Conservation (phyloP, 2,797 vertebrate species). For the Clarias fuscus region DNA sequence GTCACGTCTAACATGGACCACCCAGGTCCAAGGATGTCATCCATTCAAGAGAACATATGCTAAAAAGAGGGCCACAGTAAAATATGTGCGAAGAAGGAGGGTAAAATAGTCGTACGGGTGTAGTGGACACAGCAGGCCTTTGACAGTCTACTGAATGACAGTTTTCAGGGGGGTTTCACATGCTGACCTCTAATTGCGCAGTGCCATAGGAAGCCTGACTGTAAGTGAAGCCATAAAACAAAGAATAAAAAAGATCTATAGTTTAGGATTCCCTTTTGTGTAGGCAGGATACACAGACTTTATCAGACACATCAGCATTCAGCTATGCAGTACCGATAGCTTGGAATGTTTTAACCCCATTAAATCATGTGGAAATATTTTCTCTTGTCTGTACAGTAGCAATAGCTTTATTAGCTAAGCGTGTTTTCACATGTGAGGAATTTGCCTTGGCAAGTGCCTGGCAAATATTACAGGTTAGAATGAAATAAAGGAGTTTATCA, state of each 20-base stretch:
- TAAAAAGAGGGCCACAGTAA: slow-evolving; percentile 47
- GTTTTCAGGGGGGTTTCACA: slow-evolving; percentile 51
- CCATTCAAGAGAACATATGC: slow-evolving; percentile 56
- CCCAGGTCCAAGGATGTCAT: slow-evolving; percentile 64
- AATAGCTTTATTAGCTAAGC: slow-evolving; percentile 34
- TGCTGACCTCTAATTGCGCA: slow-evolving; percentile 59
- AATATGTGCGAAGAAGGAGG: slow-evolving; percentile 60
- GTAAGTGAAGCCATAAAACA: slow-evolving; percentile 58
- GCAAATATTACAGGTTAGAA: slow-evolving; percentile 5
- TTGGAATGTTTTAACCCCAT: slow-evolving; percentile 41
- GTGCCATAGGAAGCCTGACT: slow-evolving; percentile 51
- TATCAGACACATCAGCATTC: slow-evolving; percentile 43
- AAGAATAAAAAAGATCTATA: slow-evolving; percentile 42
- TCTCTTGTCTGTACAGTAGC: slow-evolving; percentile 15
- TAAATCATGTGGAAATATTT: slow-evolving; percentile 50
- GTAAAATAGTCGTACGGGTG: slow-evolving; percentile 65
- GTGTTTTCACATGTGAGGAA: slow-evolving; percentile 29
- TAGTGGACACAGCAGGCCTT: slow-evolving; percentile 57
- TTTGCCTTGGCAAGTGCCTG: slow-evolving; percentile 14
- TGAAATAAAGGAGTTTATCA: slow-evolving; percentile 2
- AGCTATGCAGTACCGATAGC: slow-evolving; percentile 14
- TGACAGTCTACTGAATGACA: slow-evolving; percentile 62
- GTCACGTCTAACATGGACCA: slow-evolving; percentile 70
- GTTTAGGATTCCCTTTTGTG: slow-evolving; percentile 53
- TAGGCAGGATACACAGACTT: slow-evolving; percentile 44